Conservation (phyloP, 2,113 vertebrate genomes). For the Cynocephalus volans region DNA sequence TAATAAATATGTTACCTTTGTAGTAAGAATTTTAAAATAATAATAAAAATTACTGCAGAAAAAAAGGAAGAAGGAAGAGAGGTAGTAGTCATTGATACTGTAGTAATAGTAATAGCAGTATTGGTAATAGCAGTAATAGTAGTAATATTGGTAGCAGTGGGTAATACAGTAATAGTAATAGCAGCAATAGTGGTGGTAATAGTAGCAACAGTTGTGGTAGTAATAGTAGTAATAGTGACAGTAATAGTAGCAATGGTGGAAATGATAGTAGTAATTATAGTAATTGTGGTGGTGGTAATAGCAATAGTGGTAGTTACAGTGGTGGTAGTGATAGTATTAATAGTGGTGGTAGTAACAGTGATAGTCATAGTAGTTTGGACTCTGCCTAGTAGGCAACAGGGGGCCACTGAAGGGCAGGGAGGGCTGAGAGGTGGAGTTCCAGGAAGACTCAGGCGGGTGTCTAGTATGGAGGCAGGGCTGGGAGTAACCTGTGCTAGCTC, state of each 20-base stretch:
- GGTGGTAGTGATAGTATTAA: neutral
- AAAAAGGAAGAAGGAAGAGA: neutral
- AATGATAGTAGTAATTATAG: fast-evolving
- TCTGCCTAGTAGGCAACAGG: neutral
- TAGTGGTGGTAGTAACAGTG: neutral
- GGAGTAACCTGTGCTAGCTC: neutral
- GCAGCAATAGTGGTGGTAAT: too few species aligned
- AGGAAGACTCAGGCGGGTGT: neutral
- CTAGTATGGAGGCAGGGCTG: neutral
- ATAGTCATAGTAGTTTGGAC: too few species aligned
- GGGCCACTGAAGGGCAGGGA: neutral
- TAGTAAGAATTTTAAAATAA: neutral
- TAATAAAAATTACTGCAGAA: neutral
- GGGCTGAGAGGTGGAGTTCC: neutral
- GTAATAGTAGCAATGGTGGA: fast-evolving
- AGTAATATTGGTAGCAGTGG: neutral
- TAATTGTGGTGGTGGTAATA: neutral
- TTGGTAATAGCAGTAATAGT: fast-evolving
- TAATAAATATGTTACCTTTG: neutral
- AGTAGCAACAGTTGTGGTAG: fast-evolving
- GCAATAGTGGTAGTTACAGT: neutral
- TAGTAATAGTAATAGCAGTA: too few species aligned
- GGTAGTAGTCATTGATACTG: too few species aligned
- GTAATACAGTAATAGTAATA: too few species aligned
- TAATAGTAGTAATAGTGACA: too few species aligned